Conservation (phyloP, 2,888 invertebrate species). For the Gymnocheta viridis region DNA sequence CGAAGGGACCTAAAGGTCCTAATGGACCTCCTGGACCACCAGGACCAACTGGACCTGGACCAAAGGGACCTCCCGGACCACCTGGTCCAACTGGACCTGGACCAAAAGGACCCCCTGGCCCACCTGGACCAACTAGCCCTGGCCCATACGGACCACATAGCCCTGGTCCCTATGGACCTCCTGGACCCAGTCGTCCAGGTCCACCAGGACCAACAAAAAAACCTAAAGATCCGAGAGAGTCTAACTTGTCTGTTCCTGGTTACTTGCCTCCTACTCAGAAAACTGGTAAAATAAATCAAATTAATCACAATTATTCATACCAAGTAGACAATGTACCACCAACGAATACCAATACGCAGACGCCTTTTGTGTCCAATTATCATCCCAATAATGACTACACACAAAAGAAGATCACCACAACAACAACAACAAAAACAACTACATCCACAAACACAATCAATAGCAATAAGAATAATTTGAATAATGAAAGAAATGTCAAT, state of each 20-base stretch:
- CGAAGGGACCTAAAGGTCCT: slow-evolving; percentile 73
- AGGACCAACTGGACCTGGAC: slow-evolving; percentile 78
- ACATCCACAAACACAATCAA: slow-evolving; percentile 62
- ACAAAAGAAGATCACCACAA: slow-evolving; percentile 74
- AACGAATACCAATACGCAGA: slow-evolving; percentile 68
- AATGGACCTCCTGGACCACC: slow-evolving; percentile 72
- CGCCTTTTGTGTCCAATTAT: slow-evolving; percentile 76
- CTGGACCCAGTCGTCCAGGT: slow-evolving; percentile 73
- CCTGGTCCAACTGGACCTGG: slow-evolving; percentile 75
- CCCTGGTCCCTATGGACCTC: slow-evolving; percentile 75
- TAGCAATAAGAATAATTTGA: slow-evolving; percentile 66
- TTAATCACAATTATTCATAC: slow-evolving; percentile 77
- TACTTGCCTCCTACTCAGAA: slow-evolving; percentile 82
- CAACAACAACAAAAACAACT: slow-evolving; percentile 71
- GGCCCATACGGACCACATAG: slow-evolving; percentile 77
- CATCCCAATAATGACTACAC: slow-evolving; percentile 74
- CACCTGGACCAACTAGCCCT: slow-evolving; percentile 76
- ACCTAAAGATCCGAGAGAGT: slow-evolving; percentile 77
- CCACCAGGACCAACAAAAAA: slow-evolving; percentile 71
- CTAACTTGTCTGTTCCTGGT: slow-evolving; percentile 77
- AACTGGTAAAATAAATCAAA: slow-evolving; percentile 81
- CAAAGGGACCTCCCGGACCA: slow-evolving; percentile 73
- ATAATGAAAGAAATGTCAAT: slow-evolving; percentile 64
- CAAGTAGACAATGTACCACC: slow-evolving; percentile 72
- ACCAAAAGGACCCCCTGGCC: slow-evolving; percentile 72